Percentiles rank a stretch among this genome's conserved stretches.
phyloP scores from a whole-genome alignment of 1,140 invertebrate genomes.

The Penaeus indicus region DNA sequence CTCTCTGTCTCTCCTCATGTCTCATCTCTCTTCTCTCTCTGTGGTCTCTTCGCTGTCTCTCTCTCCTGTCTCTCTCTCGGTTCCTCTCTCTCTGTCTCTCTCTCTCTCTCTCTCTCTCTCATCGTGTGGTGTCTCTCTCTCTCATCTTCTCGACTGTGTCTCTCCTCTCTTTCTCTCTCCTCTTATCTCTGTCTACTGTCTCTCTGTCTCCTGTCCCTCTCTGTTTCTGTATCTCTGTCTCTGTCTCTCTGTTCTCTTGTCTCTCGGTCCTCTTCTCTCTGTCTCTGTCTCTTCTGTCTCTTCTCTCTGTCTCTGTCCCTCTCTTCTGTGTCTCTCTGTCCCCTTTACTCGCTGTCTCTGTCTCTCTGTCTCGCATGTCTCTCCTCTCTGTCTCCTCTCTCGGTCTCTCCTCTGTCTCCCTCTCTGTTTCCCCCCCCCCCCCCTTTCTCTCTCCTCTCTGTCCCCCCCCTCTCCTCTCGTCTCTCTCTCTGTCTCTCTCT shows the following conservation, averaged over 20 bases:
- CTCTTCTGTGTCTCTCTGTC: background rate
- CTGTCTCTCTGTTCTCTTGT: background rate
- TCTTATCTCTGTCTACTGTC: background rate
- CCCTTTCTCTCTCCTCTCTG: background rate
- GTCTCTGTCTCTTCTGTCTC: background rate
- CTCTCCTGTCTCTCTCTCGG: background rate
- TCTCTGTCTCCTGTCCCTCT: too few relatives aligned
- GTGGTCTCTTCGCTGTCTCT: background rate
- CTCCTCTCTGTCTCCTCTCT: too few relatives aligned
- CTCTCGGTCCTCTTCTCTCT: background rate
- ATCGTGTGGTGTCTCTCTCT: background rate
- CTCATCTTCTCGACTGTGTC: background rate
- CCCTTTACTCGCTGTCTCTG: background rate
- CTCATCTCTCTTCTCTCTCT: constrained; percentile 2
- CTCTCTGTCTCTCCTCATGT: background rate
- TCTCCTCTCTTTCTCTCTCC: constrained; percentile 4
- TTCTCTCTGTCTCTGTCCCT: background rate
- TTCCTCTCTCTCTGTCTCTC: background rate
- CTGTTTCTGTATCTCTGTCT: too few relatives aligned
- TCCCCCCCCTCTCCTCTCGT: too few relatives aligned
- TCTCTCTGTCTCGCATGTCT: too few relatives aligned
- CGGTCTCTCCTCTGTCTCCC: constrained; percentile 1
- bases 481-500: background rate
- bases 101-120: background rate
- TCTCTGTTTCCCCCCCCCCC: background rate